Percentiles rank a stretch among this genome's conserved stretches.
phyloP scores from a whole-genome alignment of 2,797 vertebrate species.

The Enteromius unitaeniatus region DNA sequence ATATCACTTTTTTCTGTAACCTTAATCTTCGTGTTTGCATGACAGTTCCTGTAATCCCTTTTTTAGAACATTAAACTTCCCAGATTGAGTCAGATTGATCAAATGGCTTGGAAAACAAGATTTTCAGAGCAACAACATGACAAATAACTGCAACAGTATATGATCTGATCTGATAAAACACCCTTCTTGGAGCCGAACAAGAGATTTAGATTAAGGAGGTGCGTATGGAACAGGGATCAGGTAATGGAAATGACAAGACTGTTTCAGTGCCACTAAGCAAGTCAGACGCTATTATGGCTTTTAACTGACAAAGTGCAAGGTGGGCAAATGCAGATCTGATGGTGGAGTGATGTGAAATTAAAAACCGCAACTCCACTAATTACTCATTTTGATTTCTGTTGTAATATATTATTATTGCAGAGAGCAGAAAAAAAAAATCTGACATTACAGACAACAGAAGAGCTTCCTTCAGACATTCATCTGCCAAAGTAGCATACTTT shows the following conservation, averaged over 20 bases:
- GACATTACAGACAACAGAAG: not conserved
- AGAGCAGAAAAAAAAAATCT: not conserved
- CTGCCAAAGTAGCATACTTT: conserved; percentile 11
- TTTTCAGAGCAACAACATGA: conserved; percentile 29
- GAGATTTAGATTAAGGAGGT: conserved; percentile 37
- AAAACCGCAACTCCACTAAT: not conserved
- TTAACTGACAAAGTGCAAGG: conserved; percentile 37
- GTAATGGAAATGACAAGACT: conserved; percentile 47
- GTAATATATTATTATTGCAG: no score
- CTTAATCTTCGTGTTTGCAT: conserved; percentile 23
- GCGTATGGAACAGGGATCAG: not conserved
- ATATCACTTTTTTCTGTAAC: not conserved
- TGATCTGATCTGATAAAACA: conserved; percentile 39
- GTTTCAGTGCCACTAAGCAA: conserved; percentile 33
- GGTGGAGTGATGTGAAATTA: conserved; percentile 11
- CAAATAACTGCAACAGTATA: conserved; percentile 1
- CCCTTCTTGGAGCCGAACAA: not conserved
- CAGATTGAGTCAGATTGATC: conserved; percentile 1
- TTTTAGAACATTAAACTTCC: conserved; percentile 18
- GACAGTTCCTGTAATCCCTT: conserved; percentile 33
- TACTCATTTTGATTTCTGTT: not conserved
- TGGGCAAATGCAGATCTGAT: conserved; percentile 11
- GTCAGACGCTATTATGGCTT: conserved; percentile 31
- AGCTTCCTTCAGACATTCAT: conserved; percentile 13
- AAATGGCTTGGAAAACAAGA: conserved; percentile 31